These are phyloP conservation scores for Unio delphinus DNA, from an alignment of 2,888 invertebrate genomes.

Conservation along the genomic window DNA sequence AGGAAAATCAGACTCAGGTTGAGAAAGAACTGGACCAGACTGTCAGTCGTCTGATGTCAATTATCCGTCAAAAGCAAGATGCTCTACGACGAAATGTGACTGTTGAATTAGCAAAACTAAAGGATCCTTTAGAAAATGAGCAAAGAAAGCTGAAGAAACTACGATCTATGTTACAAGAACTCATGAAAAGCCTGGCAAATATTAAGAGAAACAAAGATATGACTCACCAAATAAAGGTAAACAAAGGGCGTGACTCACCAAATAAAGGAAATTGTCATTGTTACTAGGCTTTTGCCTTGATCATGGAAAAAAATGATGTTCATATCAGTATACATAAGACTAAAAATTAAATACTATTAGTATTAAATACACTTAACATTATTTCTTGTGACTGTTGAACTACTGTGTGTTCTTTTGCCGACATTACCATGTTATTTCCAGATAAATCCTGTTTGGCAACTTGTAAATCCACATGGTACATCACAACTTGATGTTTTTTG, in stretches of 20 bases:
- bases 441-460: no score
- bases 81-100: constrained; percentile 23
- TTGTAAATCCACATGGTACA: no score
- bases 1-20: constrained; percentile 31
- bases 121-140: constrained; percentile 29
- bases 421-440: no score
- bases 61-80: constrained; percentile 28
- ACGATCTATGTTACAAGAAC: constrained; percentile 28
- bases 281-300: background rate
- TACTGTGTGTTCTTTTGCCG: no score
- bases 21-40: constrained; percentile 20
- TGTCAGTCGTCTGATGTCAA: constrained; percentile 21
- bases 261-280: constrained; percentile 8
- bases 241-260: constrained; percentile 19
- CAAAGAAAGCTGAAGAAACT: constrained; percentile 27
- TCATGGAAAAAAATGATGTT: background rate
- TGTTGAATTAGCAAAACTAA: constrained; percentile 22
- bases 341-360: no score
- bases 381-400: no score
- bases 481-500: no score
- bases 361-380: no score
- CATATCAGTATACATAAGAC: background rate
- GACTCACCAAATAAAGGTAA: constrained; percentile 35
- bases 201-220: constrained; percentile 33
- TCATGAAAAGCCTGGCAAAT: constrained; percentile 34